A percentile compares a stretch with the other conserved stretches of the same genome.
Evolutionary conservation across 2,797 vertebrate genomes (phyloP).

Genomic region (Halcyon badia): DNA sequence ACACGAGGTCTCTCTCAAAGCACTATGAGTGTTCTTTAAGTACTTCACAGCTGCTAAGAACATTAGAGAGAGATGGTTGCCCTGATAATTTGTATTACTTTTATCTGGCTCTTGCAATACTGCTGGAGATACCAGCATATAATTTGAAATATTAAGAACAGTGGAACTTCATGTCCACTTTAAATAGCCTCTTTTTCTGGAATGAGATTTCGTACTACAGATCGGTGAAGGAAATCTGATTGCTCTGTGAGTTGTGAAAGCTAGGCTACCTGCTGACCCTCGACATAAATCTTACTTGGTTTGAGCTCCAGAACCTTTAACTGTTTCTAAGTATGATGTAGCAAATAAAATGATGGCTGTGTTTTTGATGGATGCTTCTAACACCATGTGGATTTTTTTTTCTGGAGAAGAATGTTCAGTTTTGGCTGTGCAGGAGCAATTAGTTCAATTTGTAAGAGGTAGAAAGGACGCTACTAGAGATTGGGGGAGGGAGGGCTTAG

Average conservation of each 20-base stretch:
- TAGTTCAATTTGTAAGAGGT: background rate
- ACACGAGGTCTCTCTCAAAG: background rate
- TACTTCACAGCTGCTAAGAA: background rate
- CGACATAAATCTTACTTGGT: background rate
- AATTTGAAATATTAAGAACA: background rate
- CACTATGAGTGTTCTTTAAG: background rate
- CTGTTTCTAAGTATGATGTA: background rate
- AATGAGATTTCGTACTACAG: background rate
- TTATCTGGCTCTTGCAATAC: background rate
- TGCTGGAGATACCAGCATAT: background rate
- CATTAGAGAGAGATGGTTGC: background rate
- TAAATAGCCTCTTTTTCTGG: background rate
- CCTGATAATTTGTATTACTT: background rate
- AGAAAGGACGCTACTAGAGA: background rate
- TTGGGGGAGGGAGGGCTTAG: background rate
- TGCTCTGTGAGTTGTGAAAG: background rate
- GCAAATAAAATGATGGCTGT: background rate
- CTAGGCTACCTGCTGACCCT: background rate
- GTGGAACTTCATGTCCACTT: background rate
- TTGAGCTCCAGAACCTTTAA: background rate
- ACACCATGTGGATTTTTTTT: background rate
- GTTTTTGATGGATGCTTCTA: background rate
- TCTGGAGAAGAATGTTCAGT: background rate
- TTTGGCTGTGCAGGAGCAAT: background rate
- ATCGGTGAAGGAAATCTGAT: background rate